A percentile compares a stretch with the other conserved stretches of the same genome.
phyloP scores from a whole-genome alignment of 2,113 vertebrate species.

The Australoheros scitulus region DNA sequence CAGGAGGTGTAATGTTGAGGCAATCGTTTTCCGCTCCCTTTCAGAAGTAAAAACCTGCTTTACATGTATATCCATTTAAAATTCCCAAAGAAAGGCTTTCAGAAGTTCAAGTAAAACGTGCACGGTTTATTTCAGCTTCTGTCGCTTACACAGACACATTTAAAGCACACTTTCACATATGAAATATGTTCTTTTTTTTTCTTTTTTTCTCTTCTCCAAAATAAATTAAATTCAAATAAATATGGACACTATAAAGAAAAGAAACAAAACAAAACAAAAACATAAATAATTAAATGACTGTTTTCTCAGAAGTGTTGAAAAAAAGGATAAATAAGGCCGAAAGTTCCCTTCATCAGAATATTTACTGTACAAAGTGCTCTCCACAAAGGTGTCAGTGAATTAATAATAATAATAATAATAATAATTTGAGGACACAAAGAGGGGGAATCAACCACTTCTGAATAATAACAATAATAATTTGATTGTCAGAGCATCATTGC shows the following conservation, averaged over 20 bases:
- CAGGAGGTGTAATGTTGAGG: rapidly evolving
- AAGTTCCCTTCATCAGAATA: conserved; percentile 73
- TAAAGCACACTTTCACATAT: conserved; percentile 85
- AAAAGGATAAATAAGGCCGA: conserved; percentile 75
- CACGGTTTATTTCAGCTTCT: conserved; percentile 93
- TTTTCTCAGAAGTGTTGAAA: conserved; percentile 50
- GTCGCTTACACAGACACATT: conserved; percentile 90
- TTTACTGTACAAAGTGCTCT: conserved; percentile 86
- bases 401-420: conserved; percentile 34
- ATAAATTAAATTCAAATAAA: conserved; percentile 83
- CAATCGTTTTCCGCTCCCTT: not conserved
- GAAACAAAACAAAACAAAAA: not conserved
- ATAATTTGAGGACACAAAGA: conserved; percentile 51
- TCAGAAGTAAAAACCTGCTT: too few relatives aligned
- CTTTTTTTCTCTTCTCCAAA: conserved; percentile 56
- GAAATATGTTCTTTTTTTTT: conserved; percentile 59
- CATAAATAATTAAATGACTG: not conserved
- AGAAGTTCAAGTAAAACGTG: conserved; percentile 88
- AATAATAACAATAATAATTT: conserved; percentile 60
- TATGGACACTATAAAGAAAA: conserved; percentile 48
- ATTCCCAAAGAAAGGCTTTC: conserved; percentile 46
- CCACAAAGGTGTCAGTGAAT: conserved; percentile 58
- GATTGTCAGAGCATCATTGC: conserved; percentile 91
- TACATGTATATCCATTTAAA: not conserved
- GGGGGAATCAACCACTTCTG: conserved; percentile 56